Base-by-base conservation (phyloP, 2,888 invertebrate species). In the Acanthopleura granulata region DNA sequence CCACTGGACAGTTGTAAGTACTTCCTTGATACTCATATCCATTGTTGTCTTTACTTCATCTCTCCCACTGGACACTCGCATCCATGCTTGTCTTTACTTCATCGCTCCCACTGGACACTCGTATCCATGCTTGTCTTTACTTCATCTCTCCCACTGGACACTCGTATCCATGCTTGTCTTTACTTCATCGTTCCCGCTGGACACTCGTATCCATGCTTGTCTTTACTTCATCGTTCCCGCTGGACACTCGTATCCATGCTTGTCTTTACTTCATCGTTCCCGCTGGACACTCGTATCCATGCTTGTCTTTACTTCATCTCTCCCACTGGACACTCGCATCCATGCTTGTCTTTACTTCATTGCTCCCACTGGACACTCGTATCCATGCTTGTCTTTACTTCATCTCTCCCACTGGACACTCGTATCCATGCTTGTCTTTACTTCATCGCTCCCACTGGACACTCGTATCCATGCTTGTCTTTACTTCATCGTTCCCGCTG, bases 261-360 rank as follows among this genome's bases (percentile, higher is more conserved):
- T 51, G 51, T 51, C 51, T 51, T 51, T 51, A 51, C 14, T 51
- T 51, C 51, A 51, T 51, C 51, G 51, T 18, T 15, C 51, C 51
- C 51, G 18, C 51, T 51, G 51, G 51, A 15, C 94, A 95, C 15
- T 51, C 85, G 99, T 76, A 96, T 97, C 79, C 99, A 99, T 91
- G 96, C 96, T 76, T 99, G 99, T 90, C 93, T 99, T 27, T 99
- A 99, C 92, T 99, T 99, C 91, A 97, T 99, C 80, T 98, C 98
- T 87, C 99, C 99, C 0, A 99, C 99, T 30, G 95, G 95, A n/a
- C n/a, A n/a, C n/a, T n/a, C n/a, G n/a, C n/a, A n/a, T n/a, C n/a
- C n/a, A n/a, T n/a, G n/a, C n/a, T n/a, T n/a, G n/a, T n/a, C n/a
- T n/a, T n/a, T n/a, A n/a, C 92, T 99, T 74, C 94, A 95, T 0